Percentiles rank a stretch among this genome's conserved stretches.
Evolutionary conservation across 2,888 invertebrate genomes (phyloP).

Genomic region (Ectobius pallidus): DNA sequence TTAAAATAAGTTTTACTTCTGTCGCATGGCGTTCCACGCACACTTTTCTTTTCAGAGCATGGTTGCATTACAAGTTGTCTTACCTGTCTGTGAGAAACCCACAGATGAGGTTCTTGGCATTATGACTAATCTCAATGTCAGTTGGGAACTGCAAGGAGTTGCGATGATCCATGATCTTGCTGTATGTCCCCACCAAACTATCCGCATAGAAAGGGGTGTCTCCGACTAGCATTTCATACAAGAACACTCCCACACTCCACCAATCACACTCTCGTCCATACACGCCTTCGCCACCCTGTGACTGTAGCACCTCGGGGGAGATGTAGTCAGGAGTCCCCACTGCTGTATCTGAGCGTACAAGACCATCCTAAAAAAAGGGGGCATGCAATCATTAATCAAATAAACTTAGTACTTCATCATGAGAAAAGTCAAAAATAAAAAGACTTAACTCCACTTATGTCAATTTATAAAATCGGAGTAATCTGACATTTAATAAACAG

Average conservation of each 20-base stretch:
- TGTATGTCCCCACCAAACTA: slow-evolving; percentile 96
- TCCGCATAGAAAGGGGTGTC: slow-evolving; percentile 98
- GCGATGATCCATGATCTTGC: slow-evolving; percentile 99
- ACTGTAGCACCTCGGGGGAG: slow-evolving; percentile 96
- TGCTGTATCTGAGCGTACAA: slow-evolving; percentile 95
- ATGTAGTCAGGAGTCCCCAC: slow-evolving; percentile 99
- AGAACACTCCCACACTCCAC: slow-evolving; percentile 99
- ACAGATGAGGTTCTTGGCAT: slow-evolving; percentile 87
- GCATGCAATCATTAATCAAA: too few species aligned
- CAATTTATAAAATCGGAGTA: too few species aligned
- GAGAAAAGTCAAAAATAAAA: too few species aligned
- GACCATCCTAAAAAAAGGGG: slow-evolving; percentile 72
- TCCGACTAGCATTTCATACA: slow-evolving; percentile 98
- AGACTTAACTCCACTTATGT: too few species aligned
- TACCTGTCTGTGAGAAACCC: slow-evolving; percentile 91
- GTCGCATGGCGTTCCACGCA: too few species aligned
- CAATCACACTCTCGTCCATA: slow-evolving; percentile 98
- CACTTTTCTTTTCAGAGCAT: too few species aligned
- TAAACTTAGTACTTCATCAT: too few species aligned
- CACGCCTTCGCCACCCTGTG: slow-evolving; percentile 90
- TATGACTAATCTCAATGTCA: slow-evolving; percentile 90
- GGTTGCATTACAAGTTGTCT: too few species aligned
- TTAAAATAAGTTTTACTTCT: too few species aligned
- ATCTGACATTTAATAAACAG: too few species aligned
- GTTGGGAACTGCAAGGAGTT: slow-evolving; percentile 95